Evolutionary conservation across 2,888 invertebrate genomes (phyloP).

Genomic region (Trachelus iudaicus): DNA sequence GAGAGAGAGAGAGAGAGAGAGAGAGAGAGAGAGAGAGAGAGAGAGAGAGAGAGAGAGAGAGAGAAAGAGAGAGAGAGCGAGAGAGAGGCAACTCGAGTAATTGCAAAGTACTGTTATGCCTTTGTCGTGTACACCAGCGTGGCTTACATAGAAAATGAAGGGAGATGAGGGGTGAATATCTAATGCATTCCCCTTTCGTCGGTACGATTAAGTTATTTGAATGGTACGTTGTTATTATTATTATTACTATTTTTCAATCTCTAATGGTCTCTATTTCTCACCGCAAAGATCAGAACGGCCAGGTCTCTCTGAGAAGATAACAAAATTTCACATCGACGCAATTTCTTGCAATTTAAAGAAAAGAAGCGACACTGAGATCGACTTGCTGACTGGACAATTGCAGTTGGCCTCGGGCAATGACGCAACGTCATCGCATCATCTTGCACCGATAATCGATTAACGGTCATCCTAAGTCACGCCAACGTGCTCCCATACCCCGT

Average conservation of each 20-base stretch:
- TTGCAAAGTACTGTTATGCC: slow-evolving; percentile 43
- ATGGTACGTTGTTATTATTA: too few species aligned
- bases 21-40: too few species aligned
- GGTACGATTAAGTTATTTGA: background rate
- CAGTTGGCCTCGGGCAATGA: background rate
- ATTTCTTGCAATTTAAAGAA: background rate
- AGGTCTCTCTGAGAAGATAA: background rate
- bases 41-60: too few species aligned
- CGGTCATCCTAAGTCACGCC: background rate
- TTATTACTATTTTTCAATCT: background rate
- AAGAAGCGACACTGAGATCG: background rate
- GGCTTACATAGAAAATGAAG: background rate
- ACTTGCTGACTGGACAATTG: slow-evolving; percentile 1
- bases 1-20: too few species aligned
- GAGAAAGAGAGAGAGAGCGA: too few species aligned
- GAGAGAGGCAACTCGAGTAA: slow-evolving; percentile 27
- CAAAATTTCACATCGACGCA: background rate
- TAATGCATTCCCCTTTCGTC: background rate
- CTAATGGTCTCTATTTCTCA: background rate
- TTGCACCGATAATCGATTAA: slow-evolving; percentile 1
- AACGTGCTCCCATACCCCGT: background rate
- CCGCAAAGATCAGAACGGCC: background rate
- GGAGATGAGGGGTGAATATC: background rate
- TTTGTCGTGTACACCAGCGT: slow-evolving; percentile 25
- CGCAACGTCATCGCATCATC: background rate